Conservation (phyloP, 1,140 invertebrate species). For the Drosophila mayri region DNA sequence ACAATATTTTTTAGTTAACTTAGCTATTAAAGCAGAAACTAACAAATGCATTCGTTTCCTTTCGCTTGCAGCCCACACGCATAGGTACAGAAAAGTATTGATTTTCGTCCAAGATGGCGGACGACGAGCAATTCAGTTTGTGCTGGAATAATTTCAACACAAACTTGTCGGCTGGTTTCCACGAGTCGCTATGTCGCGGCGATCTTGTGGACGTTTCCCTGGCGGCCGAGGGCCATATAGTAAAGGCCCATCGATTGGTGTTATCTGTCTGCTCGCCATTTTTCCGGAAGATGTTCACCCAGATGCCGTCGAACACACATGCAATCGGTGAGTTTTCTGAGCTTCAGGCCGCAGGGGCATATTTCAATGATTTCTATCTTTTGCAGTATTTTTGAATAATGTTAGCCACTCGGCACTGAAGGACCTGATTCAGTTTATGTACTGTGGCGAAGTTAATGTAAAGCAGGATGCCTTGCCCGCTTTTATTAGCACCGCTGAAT, state of each 20-base stretch:
- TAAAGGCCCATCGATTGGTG: constrained; percentile 93
- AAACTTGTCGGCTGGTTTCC: constrained; percentile 90
- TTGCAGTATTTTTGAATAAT: constrained; percentile 93
- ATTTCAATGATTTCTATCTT: constrained; percentile 35
- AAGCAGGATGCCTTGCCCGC: constrained; percentile 92
- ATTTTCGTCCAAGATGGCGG: constrained; percentile 87
- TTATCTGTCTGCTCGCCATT: constrained; percentile 94
- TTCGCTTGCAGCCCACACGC: constrained; percentile 39
- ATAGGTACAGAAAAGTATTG: constrained; percentile 80
- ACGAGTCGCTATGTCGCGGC: constrained; percentile 90
- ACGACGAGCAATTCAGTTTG: constrained; percentile 91
- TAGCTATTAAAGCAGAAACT: constrained; percentile 4
- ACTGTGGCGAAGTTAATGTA: constrained; percentile 94
- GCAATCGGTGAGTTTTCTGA: constrained; percentile 86
- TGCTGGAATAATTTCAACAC: constrained; percentile 92
- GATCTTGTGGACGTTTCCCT: constrained; percentile 93
- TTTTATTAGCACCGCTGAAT: constrained; percentile 94
- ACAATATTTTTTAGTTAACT: constrained; percentile 40
- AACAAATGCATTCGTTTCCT: constrained; percentile 27
- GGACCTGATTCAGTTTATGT: constrained; percentile 94
- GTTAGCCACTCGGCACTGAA: constrained; percentile 91
- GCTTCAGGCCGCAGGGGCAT: not conserved
- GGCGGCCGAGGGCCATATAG: constrained; percentile 91
- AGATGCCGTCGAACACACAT: constrained; percentile 88
- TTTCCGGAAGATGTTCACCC: constrained; percentile 92